phyloP scores from a whole-genome alignment of 37 sponge, comb jelly and placozoan genomes.

The Chondrilla cf. caribensis region DNA sequence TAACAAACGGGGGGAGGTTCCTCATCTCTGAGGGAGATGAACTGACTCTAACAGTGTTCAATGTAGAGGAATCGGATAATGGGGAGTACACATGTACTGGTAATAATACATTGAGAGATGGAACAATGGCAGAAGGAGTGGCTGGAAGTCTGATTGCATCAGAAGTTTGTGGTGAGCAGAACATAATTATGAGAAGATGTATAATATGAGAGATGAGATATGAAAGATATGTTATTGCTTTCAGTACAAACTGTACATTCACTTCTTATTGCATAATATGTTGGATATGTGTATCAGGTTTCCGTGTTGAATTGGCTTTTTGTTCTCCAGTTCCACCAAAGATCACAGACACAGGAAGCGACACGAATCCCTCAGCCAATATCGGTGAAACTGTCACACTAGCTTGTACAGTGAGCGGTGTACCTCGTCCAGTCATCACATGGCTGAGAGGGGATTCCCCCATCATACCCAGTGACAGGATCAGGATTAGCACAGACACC shows the following conservation, averaged over 20 bases:
- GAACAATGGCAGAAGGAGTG: not conserved
- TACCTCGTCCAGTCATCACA: slow-evolving; percentile 9
- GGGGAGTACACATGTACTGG: not conserved
- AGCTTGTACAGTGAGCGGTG: not conserved
- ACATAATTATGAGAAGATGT: not conserved
- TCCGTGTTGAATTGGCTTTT: too few relatives aligned
- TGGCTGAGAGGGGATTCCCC: slow-evolving; percentile 17
- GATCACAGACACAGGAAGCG: not conserved
- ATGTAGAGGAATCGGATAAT: not conserved
- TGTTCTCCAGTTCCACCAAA: slow-evolving; percentile 18
- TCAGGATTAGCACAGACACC: not conserved
- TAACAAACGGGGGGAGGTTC: not conserved
- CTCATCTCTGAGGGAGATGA: not conserved
- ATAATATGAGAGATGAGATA: too few relatives aligned
- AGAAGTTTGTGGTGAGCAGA: slow-evolving; percentile 16
- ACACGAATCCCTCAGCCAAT: not conserved
- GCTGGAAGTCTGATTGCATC: not conserved
- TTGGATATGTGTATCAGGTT: too few relatives aligned
- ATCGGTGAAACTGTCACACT: not conserved
- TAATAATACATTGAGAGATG: not conserved
- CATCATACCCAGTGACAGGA: not conserved
- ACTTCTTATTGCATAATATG: too few relatives aligned
- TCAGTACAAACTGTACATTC: too few relatives aligned
- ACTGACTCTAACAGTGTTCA: not conserved
- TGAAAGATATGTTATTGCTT: too few relatives aligned